These are phyloP conservation scores for Odobenus rosmarus DNA, from an alignment of 2,113 vertebrate genomes.

Conservation along the genomic window DNA sequence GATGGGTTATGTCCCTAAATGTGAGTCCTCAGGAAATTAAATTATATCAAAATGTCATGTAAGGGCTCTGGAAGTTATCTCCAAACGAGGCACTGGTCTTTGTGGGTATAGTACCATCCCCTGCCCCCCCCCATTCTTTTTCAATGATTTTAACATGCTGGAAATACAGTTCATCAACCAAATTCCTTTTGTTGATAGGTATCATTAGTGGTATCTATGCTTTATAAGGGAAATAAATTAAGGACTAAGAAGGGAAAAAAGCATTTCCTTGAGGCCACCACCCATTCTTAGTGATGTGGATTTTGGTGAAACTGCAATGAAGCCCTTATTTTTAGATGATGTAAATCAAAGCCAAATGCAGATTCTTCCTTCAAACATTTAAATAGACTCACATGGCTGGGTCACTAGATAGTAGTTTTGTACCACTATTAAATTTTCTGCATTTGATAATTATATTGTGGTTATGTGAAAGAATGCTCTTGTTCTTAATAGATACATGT, in stretches of 20 bases:
- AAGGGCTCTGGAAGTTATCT: background rate
- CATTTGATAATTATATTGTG: background rate
- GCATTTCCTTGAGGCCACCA: background rate
- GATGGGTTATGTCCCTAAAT: background rate
- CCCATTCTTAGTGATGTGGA: background rate
- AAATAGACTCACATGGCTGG: background rate
- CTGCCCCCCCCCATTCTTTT: background rate
- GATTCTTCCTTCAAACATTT: slow-evolving; percentile 36
- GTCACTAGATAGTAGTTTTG: background rate
- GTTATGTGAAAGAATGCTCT: slow-evolving; percentile 2
- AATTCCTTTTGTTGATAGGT: slow-evolving; percentile 6
- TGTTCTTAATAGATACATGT: slow-evolving; percentile 15
- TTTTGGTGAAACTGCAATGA: slow-evolving; percentile 39
- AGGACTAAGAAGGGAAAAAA: background rate
- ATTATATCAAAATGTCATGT: background rate
- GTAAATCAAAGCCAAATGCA: slow-evolving; percentile 52
- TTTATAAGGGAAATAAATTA: slow-evolving; percentile 38
- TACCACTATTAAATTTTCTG: background rate
- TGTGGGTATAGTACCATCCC: background rate
- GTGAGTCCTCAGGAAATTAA: background rate
- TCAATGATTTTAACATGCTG: slow-evolving; percentile 14
- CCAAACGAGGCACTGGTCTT: slow-evolving; percentile 15
- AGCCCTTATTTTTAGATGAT: slow-evolving; percentile 50
- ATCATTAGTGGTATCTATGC: background rate
- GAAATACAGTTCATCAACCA: slow-evolving; percentile 6